phyloP scores from a whole-genome alignment of 2,113 vertebrate genomes.

The Montifringilla adamsi region DNA sequence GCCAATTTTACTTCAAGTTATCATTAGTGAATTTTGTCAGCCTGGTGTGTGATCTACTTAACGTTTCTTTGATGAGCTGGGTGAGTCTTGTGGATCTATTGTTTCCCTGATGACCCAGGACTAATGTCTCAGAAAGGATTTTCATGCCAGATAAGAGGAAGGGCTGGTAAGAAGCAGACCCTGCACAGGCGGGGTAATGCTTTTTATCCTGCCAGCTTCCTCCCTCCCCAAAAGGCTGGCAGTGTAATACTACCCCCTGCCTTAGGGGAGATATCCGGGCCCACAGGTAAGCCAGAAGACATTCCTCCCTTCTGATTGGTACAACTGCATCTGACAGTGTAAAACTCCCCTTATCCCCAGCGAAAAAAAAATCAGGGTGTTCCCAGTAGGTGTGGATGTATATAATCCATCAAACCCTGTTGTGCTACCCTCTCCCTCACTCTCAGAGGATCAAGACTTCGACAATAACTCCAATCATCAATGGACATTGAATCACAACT shows the following conservation, averaged over 20 bases:
- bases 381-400: neutral
- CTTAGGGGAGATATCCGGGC: rapidly evolving
- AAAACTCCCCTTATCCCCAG: rapidly evolving
- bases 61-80: neutral
- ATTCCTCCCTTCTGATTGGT: neutral
- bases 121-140: neutral
- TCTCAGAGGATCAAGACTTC: rapidly evolving
- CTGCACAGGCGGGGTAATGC: neutral
- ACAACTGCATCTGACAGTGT: rapidly evolving
- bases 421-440: neutral
- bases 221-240: neutral
- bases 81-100: neutral
- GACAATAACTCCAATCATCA: neutral
- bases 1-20: neutral
- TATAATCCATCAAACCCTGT: neutral
- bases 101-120: neutral
- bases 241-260: neutral
- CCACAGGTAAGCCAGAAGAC: neutral
- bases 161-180: rapidly evolving
- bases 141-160: neutral
- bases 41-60: neutral
- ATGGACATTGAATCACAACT: rapidly evolving
- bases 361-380: no score
- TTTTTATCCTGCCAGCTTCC: neutral
- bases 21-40: neutral